Evolutionary conservation across 2,113 vertebrate genomes (phyloP).

Genomic region (Gobius niger): DNA sequence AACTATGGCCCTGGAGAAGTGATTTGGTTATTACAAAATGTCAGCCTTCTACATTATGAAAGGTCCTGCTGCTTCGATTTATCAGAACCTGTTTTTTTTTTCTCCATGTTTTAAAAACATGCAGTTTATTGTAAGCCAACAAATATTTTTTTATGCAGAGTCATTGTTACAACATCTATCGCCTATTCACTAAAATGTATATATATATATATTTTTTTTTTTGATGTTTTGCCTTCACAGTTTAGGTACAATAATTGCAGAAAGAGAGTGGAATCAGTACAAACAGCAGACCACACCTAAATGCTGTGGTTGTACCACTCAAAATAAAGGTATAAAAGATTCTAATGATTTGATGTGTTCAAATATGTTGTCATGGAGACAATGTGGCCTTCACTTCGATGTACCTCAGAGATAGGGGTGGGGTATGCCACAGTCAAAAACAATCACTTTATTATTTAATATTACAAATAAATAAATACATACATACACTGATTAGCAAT

Average conservation of each 20-base stretch:
- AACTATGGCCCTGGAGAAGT: too few relatives aligned
- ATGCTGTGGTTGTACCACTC: conserved; percentile 13
- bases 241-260: conserved; percentile 36
- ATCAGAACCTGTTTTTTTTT: too few relatives aligned
- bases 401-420: background rate
- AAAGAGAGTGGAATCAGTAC: conserved; percentile 13
- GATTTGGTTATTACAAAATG: too few relatives aligned
- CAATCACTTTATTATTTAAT: too few relatives aligned
- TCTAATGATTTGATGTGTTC: conserved; percentile 27
- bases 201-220: too few relatives aligned
- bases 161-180: conserved; percentile 5
- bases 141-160: background rate
- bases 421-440: too few relatives aligned
- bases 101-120: too few relatives aligned
- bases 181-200: conserved; percentile 23
- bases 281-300: conserved; percentile 20
- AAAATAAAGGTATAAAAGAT: conserved; percentile 22
- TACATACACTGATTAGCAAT: background rate
- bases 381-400: conserved; percentile 11
- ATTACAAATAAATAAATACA: background rate
- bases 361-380: conserved; percentile 6
- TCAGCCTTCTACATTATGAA: too few relatives aligned
- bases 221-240: conserved; percentile 25
- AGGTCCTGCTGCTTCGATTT: too few relatives aligned
- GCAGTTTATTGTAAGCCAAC: too few relatives aligned